Percentiles rank a stretch among this genome's conserved stretches.
Conservation (phyloP, 2,113 vertebrate genomes). For the Nannospalax galili region DNA sequence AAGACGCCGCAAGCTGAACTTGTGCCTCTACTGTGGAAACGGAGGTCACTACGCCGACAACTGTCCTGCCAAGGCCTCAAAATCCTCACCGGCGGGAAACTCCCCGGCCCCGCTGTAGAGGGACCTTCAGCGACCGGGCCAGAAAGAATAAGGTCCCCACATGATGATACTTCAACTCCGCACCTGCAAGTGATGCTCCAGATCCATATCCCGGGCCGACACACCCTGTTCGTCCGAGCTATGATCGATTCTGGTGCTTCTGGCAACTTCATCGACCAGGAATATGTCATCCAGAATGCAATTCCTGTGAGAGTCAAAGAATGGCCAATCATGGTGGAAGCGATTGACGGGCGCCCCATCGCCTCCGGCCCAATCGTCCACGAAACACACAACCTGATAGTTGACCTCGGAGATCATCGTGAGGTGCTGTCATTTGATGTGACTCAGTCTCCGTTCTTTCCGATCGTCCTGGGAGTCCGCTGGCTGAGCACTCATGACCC, state of each 20-base stretch:
- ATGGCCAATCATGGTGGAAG: conserved; percentile 80
- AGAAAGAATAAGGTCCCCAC: conserved; percentile 78
- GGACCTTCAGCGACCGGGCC: conserved; percentile 83
- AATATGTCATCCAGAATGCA: conserved; percentile 67
- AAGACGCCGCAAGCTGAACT: conserved; percentile 76
- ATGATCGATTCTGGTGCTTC: conserved; percentile 81
- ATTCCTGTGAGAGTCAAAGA: conserved; percentile 78
- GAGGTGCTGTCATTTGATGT: conserved; percentile 78
- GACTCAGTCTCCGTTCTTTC: conserved; percentile 80
- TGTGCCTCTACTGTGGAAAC: conserved; percentile 78
- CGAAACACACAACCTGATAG: conserved; percentile 69
- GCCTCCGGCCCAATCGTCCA: conserved; percentile 77
- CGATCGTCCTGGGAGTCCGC: conserved; percentile 76
- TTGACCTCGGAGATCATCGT: conserved; percentile 78
- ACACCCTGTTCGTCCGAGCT: conserved; percentile 75
- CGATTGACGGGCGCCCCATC: conserved; percentile 77
- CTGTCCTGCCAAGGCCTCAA: conserved; percentile 80
- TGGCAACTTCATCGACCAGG: conserved; percentile 79
- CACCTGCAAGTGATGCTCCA: conserved; percentile 79
- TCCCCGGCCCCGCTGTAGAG: conserved; percentile 84
- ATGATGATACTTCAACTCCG: conserved; percentile 60
- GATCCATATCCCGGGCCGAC: conserved; percentile 78
- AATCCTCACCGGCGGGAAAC: conserved; percentile 80
- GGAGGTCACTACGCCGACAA: conserved; percentile 79
- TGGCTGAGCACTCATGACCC: conserved; percentile 79